Evolutionary conservation across 2,113 vertebrate species (phyloP), one percentile per base, ranked within the genome.

Genomic region (Thunnus maccoyii): DNA sequence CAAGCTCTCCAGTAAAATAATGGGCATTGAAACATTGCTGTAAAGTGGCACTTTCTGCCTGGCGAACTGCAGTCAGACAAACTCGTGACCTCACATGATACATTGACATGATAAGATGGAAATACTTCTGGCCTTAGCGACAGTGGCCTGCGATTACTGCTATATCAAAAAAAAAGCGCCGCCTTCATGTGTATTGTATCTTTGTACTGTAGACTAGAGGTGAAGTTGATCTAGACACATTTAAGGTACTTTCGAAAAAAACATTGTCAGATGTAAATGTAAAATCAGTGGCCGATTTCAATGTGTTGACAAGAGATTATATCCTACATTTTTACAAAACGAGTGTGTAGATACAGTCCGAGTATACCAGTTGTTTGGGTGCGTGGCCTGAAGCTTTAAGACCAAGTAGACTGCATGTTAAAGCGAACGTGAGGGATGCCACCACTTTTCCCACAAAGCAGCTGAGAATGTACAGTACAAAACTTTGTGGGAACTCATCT

Each of bases 191-290:
- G 90, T 91, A 77, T 91, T 30, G 87, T 92, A 92, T 93, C 89
- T 88, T 86, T 86, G 89, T 92, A 92, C 87, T 90, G 90, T 93
- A 92, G 93, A 85, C 78, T 92, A 92, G 90, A 91, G 88, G 62
- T 88, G 65, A 90, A 85, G 72, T 84, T 87, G 78, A 90, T 86
- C 83, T 89, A 90, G 86, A 90, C 69, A 80, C 85, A 84, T 91
- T 86, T 87, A 89, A 91, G 90, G 80, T 92, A 91, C 88, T 83
- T 84, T 84, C 0, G 7, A n/a, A 55, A 77, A 74, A 76, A 67
- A 74, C 57, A 56, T 80, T 85, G 88, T 90, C 88, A 63, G 71
- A 82, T 90, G 73, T 92, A 89, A 78, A 84, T 88, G 90, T 93
- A 84, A 89, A 89, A 41, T 85, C 83, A 85, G 91, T 91, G 86